Base-by-base conservation (phyloP, 1,140 invertebrate species). In the Drosophila nikananu region DNA sequence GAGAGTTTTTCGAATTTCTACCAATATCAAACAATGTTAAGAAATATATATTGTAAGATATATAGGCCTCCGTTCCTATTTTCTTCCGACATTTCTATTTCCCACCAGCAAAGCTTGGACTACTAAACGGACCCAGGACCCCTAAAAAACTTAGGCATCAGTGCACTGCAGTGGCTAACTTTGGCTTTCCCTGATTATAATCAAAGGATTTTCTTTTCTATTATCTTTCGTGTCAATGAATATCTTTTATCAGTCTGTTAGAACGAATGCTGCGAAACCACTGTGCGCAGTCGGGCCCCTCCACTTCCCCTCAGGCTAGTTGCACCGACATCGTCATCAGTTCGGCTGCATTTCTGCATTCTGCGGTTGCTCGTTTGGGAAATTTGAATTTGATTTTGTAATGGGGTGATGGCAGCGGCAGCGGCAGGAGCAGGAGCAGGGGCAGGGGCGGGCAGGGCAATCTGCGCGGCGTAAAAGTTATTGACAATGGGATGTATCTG, bases 401-500 rank as follows among this genome's bases (percentile, higher is more conserved):
- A 73, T 63, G 81, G 77, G 61, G 37, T 32, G 72, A 44, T 57
- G 44, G 27, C n/a, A 27, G 41, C 7, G 15, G 55, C 46, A 48
- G 9, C 7, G 15, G 55, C 46, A 48, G 9, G 1, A 12, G 30
- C 15, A 25, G 32, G 1, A 30, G 39, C 19, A 21, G 25, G 12
- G 35, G 51, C 25, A 9, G 13, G 37, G 7, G 17, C 6, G 21
- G 61, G 25, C 37, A 58, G 60, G 77, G 84, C 84, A 89, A 89
- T 90, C 84, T 89, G 86, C 71, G 78, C 74, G 68, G 86, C 86
- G 86, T 82, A 90, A 89, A 89, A 89, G 80, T 86, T 92, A 91
- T 92, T 91, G 90, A 91, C 90, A 91, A 91, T 91, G 90, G 90
- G 90, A 91, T 91, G 90, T 91, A 91, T 92, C 90, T 92, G 90